Evolutionary conservation across 2,888 invertebrate genomes (phyloP), one percentile per base, ranked within the genome.

Genomic region (Acleris emargana): DNA sequence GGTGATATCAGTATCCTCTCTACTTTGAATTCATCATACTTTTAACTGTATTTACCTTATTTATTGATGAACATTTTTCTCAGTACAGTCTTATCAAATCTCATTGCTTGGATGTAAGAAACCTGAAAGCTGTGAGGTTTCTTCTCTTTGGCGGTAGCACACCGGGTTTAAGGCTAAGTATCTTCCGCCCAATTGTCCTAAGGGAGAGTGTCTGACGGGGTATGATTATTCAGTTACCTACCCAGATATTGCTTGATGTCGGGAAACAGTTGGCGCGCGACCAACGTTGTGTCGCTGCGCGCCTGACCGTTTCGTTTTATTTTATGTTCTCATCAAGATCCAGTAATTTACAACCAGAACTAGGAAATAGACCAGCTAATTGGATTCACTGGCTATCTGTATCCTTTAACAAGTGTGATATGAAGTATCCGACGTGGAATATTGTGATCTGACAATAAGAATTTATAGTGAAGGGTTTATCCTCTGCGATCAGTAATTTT

Each of bases 261-360:
- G 71, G 73, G 76, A 76, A 82, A 79, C 81, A 81, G 80, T 90
- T 91, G 90, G 91, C 89, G 74, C 73, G 70, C 80, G 79, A 89
- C 91, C 90, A 91, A 89, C 83, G 81, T 75, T 81, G 76, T 89
- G 88, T 88, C 82, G 83, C 74, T 80, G 76, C 77, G 81, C 74
- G 77, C 79, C 75, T 82, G 84, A 80, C 85, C 86, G 78, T 87
- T 87, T 77, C 77, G 77, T 89, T 90, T 90, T 88, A 88, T 90
- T 91, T 88, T 86, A 90, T 85, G 82, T 78, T 83, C 84, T 88
- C 89, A 87, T 88, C 87, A 86, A 84, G 81, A 85, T 82, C 76
- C 78, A 78, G 79, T 70, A 81, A 82, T 83, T 84, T 82, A 83
- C 78, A 72, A 74, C 71, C 68, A 62, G 67, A 71, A 70, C 70